Base-by-base conservation (phyloP, 2,888 invertebrate species). In the Dusona sp. region DNA sequence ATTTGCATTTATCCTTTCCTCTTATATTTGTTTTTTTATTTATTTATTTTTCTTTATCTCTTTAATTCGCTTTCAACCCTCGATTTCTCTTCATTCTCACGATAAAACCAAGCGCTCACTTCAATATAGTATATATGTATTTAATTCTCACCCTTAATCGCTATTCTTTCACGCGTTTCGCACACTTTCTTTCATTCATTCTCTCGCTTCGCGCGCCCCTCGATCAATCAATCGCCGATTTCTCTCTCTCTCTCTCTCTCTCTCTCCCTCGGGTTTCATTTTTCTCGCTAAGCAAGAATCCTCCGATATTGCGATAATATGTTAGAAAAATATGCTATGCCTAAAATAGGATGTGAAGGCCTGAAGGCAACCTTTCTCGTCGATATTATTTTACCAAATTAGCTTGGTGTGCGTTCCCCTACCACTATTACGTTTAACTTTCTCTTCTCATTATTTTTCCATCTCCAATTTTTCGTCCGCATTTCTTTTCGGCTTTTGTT, bases 241-340 rank as follows among this genome's bases (percentile, higher is more conserved):
- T 82, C 19, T 48, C 19, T 48, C 19, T 82, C 88, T 85, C 88
- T 87, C 79, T 88, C 80, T 85, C 90, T 80, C 81, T 84, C 83
- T 81, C 87, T 79, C 88, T 89, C 89, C 89, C 89, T 90, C 87
- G 79, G 79, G 38, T 65, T 85, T 64, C 86, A 88, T 88, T 88
- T 90, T 87, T 90, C 90, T 91, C 89, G 90, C 90, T 92, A 92
- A 88, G 91, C 92, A 92, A 92, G 92, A 93, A 91, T 91, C 91
- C 90, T 91, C 91, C 92, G 90, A 93, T 93, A 93, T 93, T 93
- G 93, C 92, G 92, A 91, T 84, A 93, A 92, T 91, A 93, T 91
- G 91, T 93, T 94, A 94, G 94, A 94, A 94, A 94, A 94, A 94
- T 94, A 94, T 94, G 92, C 93, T 94, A 94, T 94, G 92, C 92